phyloP scores from a whole-genome alignment of 2,113 vertebrate species.

The Silurus asotus region DNA sequence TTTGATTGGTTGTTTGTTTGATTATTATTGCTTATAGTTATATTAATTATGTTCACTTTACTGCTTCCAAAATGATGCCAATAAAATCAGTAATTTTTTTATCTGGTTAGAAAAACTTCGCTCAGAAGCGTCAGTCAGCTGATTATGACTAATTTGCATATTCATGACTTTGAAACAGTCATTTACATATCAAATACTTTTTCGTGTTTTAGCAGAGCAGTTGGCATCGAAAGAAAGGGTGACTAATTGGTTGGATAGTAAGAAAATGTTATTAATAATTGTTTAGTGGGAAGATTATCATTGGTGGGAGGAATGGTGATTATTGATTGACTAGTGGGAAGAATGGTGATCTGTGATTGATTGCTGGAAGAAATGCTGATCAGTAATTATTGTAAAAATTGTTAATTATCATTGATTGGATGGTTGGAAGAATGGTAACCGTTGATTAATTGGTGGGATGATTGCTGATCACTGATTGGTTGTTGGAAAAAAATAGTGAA shows the following conservation, averaged over 20 bases:
- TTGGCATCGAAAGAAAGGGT: not conserved
- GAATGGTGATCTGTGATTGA: too few relatives aligned
- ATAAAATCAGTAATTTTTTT: not conserved
- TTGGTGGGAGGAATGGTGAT: not conserved
- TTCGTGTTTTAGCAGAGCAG: not conserved
- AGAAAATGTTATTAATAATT: too few relatives aligned
- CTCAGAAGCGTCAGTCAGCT: not conserved
- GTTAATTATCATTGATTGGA: not conserved
- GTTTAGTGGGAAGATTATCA: too few relatives aligned
- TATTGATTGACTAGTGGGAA: not conserved
- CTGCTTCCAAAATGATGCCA: not conserved
- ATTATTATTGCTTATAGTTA: not conserved
- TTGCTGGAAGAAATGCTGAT: too few relatives aligned
- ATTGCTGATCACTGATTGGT: not conserved
- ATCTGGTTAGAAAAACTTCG: not conserved
- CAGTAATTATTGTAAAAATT: not conserved
- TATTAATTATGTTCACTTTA: not conserved
- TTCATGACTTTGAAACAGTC: not conserved
- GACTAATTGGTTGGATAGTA: too few relatives aligned
- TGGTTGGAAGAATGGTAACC: not conserved
- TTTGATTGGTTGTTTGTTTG: too few relatives aligned
- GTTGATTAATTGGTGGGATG: not conserved
- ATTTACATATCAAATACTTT: not conserved
- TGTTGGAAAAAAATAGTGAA: not conserved
- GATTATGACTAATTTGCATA: not conserved